Conservation (phyloP, 1,140 invertebrate genomes). For the Rhagoletis pomonella region DNA sequence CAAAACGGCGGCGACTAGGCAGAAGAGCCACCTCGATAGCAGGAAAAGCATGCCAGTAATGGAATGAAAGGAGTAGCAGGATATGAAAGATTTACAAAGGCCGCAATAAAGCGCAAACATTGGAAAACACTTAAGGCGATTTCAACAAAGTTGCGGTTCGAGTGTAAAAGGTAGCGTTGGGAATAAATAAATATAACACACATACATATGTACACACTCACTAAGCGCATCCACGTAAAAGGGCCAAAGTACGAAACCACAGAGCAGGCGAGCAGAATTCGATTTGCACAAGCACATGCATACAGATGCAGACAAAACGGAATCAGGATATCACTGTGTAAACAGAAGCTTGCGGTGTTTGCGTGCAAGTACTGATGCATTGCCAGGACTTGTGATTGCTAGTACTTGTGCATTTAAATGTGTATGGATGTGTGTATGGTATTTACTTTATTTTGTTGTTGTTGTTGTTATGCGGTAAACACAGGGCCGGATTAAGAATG, state of each 20-base stretch:
- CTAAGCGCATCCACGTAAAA: not conserved
- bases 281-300: not conserved
- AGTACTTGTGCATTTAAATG: not conserved
- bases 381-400: not conserved
- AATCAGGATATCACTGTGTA: not conserved
- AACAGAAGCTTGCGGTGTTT: constrained; percentile 18
- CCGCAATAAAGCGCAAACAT: constrained; percentile 32
- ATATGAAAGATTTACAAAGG: constrained; percentile 32
- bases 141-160: not conserved
- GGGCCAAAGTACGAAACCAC: constrained; percentile 5
- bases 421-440: not conserved
- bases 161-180: constrained; percentile 36
- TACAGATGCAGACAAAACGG: constrained; percentile 4
- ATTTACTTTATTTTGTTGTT: too few species aligned
- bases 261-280: constrained; percentile 35
- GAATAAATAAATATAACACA: not conserved
- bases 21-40: not conserved
- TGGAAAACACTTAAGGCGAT: constrained; percentile 41
- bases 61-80: not conserved
- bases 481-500: too few species aligned
- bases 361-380: constrained; percentile 15
- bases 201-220: not conserved
- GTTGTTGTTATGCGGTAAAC: too few species aligned
- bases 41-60: not conserved
- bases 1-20: not conserved